Percentiles rank a stretch among this genome's conserved stretches.
Conservation (phyloP, 2,888 invertebrate species). For the Drosophila engyochracea region DNA sequence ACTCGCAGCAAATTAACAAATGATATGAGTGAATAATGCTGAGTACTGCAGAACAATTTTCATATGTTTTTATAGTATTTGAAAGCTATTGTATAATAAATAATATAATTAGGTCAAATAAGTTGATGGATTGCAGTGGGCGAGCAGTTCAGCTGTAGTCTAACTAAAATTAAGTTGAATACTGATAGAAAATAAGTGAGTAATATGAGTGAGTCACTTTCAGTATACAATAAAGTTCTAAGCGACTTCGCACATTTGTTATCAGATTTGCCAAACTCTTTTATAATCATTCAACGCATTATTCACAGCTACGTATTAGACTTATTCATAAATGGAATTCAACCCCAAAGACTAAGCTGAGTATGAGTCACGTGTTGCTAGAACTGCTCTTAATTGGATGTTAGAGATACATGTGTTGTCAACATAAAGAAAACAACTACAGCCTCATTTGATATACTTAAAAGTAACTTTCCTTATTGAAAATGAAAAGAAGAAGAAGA, state of each 20-base stretch:
- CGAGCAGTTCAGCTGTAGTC: background rate
- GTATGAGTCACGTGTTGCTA: background rate
- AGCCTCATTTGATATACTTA: conserved; percentile 18
- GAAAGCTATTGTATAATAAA: background rate
- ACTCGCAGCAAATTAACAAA: background rate
- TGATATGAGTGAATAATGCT: background rate
- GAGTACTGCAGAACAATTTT: background rate
- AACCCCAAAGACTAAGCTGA: background rate
- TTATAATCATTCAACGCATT: background rate
- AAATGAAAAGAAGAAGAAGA: background rate
- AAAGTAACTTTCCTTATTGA: conserved; percentile 22
- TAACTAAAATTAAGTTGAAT: background rate
- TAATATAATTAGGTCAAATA: conserved; percentile 13
- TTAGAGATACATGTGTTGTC: background rate
- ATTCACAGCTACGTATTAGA: background rate
- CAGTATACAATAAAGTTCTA: background rate
- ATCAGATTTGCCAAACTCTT: background rate
- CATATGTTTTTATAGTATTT: background rate
- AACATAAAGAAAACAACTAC: background rate
- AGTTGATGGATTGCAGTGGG: background rate
- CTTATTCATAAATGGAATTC: background rate
- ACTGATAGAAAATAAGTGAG: background rate
- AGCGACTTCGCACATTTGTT: background rate
- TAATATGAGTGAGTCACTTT: background rate
- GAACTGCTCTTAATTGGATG: background rate